Evolutionary conservation across 2,888 invertebrate species (phyloP).

Genomic region (Agrypnus murinus): DNA sequence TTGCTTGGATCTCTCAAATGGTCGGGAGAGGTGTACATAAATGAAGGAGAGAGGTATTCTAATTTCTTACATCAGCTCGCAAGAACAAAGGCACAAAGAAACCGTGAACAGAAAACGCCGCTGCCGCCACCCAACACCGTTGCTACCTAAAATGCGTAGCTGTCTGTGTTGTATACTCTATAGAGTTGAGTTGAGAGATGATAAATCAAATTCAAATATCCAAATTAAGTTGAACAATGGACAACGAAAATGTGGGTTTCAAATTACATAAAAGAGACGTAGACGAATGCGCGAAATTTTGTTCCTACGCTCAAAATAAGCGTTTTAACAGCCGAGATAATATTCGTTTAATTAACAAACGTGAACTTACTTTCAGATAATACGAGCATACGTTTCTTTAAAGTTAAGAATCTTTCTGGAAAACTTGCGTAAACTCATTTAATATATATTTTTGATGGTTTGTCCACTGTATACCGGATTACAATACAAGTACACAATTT

Average conservation of each 20-base stretch:
- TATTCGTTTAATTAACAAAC: too few species aligned
- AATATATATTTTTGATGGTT: too few species aligned
- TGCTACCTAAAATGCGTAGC: conserved; percentile 36
- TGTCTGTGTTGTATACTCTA: too few species aligned
- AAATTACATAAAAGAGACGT: conserved; percentile 26
- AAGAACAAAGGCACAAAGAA: conserved; percentile 47
- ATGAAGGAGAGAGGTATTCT: conserved; percentile 45
- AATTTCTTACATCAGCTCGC: conserved; percentile 49
- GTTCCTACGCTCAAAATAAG: not conserved
- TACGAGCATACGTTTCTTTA: too few species aligned
- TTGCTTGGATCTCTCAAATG: conserved; percentile 38
- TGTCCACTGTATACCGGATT: too few species aligned
- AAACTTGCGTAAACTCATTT: too few species aligned
- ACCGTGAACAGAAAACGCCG: conserved; percentile 38
- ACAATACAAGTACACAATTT: too few species aligned
- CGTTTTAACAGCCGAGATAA: not conserved
- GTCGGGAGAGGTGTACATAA: conserved; percentile 28
- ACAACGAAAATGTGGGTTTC: conserved; percentile 42
- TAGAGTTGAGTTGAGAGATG: conserved; percentile 29
- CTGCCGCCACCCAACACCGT: conserved; percentile 41
- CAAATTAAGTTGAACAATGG: conserved; percentile 45
- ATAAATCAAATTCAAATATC: conserved; percentile 48
- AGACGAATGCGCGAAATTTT: not conserved
- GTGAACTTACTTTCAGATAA: too few species aligned
- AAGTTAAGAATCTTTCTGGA: too few species aligned